phyloP scores from a whole-genome alignment of 2,888 invertebrate genomes.

The Hydraecia micacea region DNA sequence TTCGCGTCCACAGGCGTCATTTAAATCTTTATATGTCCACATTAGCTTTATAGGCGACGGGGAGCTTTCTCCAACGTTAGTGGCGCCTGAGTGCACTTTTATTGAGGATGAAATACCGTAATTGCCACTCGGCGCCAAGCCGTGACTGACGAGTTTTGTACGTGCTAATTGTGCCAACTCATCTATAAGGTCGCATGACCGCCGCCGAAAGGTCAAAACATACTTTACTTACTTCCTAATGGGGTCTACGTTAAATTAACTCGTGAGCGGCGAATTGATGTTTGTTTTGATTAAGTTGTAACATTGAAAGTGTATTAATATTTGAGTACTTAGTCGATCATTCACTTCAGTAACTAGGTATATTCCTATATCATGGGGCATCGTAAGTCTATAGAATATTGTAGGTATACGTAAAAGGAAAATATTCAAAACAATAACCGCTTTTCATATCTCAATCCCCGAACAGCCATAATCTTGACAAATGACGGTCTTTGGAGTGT shows the following conservation, averaged over 20 bases:
- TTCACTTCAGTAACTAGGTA: slow-evolving; percentile 11
- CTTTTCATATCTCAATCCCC: slow-evolving; percentile 88
- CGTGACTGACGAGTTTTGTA: slow-evolving; percentile 85
- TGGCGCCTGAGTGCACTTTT: slow-evolving; percentile 88
- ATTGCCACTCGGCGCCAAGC: slow-evolving; percentile 86
- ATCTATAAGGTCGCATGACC: slow-evolving; percentile 72
- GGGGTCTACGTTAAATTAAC: slow-evolving; percentile 63
- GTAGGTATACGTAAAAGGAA: slow-evolving; percentile 74
- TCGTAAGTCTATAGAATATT: slow-evolving; percentile 32
- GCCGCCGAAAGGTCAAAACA: slow-evolving; percentile 68
- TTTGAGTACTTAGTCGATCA: slow-evolving; percentile 13
- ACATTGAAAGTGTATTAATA: slow-evolving; percentile 31
- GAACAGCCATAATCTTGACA: slow-evolving; percentile 89
- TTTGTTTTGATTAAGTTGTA: slow-evolving; percentile 49
- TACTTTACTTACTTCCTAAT: slow-evolving; percentile 63
- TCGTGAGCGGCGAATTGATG: slow-evolving; percentile 53
- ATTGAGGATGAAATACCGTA: slow-evolving; percentile 88
- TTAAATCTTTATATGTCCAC: slow-evolving; percentile 88
- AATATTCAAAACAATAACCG: slow-evolving; percentile 89
- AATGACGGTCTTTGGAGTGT: slow-evolving; percentile 88
- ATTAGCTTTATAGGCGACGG: slow-evolving; percentile 87
- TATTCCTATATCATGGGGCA: slow-evolving; percentile 9
- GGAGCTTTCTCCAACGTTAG: slow-evolving; percentile 83
- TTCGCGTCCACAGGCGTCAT: slow-evolving; percentile 76
- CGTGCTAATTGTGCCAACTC: slow-evolving; percentile 84